Conservation (phyloP, 2,797 vertebrate genomes). For the Microhierax caerulescens region DNA sequence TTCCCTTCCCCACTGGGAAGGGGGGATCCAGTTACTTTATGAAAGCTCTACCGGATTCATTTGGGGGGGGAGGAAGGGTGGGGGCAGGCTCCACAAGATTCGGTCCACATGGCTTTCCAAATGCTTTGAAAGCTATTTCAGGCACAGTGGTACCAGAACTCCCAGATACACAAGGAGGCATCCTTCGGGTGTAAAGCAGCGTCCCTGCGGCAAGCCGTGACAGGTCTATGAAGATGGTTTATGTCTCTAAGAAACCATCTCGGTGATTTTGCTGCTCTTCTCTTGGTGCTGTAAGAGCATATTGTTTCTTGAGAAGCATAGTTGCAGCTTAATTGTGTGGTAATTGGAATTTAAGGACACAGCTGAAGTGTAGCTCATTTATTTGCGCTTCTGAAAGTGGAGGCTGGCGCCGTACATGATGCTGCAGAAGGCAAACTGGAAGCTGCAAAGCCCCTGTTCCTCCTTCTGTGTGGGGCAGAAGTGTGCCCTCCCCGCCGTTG, state of each 20-base stretch:
- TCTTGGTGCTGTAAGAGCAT: not conserved
- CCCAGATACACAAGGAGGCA: not conserved
- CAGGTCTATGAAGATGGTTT: not conserved
- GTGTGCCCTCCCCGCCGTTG: not conserved
- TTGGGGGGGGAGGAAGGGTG: rapidly evolving
- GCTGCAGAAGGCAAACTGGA: not conserved
- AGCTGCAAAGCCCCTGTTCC: not conserved
- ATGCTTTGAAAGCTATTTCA: not conserved
- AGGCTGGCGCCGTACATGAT: not conserved
- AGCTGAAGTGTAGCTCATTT: not conserved
- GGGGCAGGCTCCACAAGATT: not conserved
- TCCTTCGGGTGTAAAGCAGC: not conserved
- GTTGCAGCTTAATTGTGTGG: not conserved
- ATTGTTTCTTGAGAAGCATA: not conserved
- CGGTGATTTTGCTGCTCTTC: not conserved
- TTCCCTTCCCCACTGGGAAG: not conserved
- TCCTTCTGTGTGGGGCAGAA: not conserved
- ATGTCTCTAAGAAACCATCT: not conserved
- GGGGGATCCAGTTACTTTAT: not conserved
- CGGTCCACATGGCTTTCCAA: not conserved
- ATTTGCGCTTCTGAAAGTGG: not conserved
- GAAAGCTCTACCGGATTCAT: not conserved
- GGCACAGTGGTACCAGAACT: not conserved
- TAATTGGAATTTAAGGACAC: conserved; percentile 4
- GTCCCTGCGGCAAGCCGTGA: not conserved